A percentile compares a stretch with the other conserved stretches of the same genome.
phyloP scores from a whole-genome alignment of 2,888 invertebrate species.

The Petrolisthes manimaculis region DNA sequence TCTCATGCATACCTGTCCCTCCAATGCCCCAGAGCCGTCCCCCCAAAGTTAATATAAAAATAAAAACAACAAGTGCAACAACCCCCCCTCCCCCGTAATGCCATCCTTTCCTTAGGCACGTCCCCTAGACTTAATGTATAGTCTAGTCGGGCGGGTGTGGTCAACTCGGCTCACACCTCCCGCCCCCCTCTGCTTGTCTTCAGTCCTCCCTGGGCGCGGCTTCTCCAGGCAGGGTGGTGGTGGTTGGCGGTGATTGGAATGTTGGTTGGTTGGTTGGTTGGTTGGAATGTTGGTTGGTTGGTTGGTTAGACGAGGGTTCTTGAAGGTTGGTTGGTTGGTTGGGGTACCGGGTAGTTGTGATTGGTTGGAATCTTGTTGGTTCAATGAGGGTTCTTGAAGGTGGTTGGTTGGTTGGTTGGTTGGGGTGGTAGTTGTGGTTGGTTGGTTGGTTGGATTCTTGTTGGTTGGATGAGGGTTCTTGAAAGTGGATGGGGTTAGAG shows the following conservation, averaged over 20 bases:
- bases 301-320: conserved; percentile 2
- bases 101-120: neutral
- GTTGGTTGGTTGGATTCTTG: neutral
- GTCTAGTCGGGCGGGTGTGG: neutral
- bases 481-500: neutral
- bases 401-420: conserved; percentile 9
- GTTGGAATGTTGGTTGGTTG: conserved; percentile 22
- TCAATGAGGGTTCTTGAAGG: neutral
- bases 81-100: neutral
- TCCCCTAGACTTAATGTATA: neutral
- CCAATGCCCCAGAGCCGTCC: no score
- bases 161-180: conserved; percentile 5
- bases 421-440: neutral
- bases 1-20: no score
- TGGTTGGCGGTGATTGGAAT: neutral
- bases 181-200: conserved; percentile 28
- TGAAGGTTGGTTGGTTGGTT: conserved; percentile 9
- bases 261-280: conserved; percentile 25
- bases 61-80: neutral
- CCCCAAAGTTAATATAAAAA: neutral
- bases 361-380: neutral
- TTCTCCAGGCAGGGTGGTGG: neutral
- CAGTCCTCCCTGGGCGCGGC: conserved; percentile 8
- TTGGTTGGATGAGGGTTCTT: neutral
- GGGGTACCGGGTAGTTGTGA: neutral